Base-by-base conservation (phyloP, 2,113 vertebrate genomes). In the Turdus rufiventris region DNA sequence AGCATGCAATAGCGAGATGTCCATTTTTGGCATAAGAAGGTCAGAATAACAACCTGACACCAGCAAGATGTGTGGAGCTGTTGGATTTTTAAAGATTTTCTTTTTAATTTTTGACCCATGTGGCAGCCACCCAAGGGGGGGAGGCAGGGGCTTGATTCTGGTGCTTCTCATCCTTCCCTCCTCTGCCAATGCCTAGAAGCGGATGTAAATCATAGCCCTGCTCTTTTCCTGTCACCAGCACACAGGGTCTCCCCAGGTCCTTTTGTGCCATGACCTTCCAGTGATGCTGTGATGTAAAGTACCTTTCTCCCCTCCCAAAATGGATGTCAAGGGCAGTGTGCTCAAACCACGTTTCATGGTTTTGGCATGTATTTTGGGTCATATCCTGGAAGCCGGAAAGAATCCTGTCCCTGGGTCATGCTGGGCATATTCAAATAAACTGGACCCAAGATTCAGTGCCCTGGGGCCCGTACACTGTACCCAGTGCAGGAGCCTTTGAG, bases 361-460 rank as follows among this genome's bases (percentile, higher is more conserved):
- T 77, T 93, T 80, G 86, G 56, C 73, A 25, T 63, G 73, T 34
- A 50, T 83, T 92, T 90, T 73, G 60, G 80, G 94, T 42, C 80
- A 73, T 88, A 85, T 93, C 62, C 92, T 75, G 45, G 42, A 93
- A 73, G 34, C 38, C 50, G 63, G 71, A 66, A 88, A 77, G 67
- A 88, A 92, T 93, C 47, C n/a, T 80, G 75, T 74, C 75, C 66
- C 51, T 94, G 80, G 42, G 45, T 84, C 50, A 89, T 1, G 1
- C 18, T 42, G 80, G 67, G 67, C 70, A 70, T 70, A 58, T 36
- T 89, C 24, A 79, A n/a, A 51, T 88, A 18, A 17, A 9, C 19
- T 21, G 62, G 89, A 88, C 57, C 28, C 0, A 1, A 81, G 76
- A 93, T 15, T 48, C 47, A 71, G 57, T 84, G 91, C 85, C 88